These are phyloP conservation scores for roundworm (Caenorhabditis elegans) DNA, from an alignment of 1,140 invertebrate species.

Conservation along the genomic window WBcel235 BX284606.5:6710501-6711000, in stretches of 20 bases:
- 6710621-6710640: no score
- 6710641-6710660: no score
- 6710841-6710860: no score
- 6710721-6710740: slow-evolving; percentile 80
- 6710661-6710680: slow-evolving; percentile 78
- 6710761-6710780: slow-evolving; percentile 85
- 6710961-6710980: slow-evolving; percentile 68
- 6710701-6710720: slow-evolving; percentile 92
- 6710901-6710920: slow-evolving; percentile 70
- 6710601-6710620: no score
- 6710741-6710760: slow-evolving; percentile 92
- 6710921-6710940: slow-evolving; percentile 98
- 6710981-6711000: slow-evolving; percentile 56
- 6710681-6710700: slow-evolving; percentile 92
- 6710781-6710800: slow-evolving; percentile 83
- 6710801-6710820: slow-evolving; percentile 73
- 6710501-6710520: no score
- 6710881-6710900: background rate
- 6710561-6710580: no score
- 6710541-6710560: no score
- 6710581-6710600: no score
- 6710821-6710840: background rate
- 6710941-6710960: slow-evolving; percentile 97
- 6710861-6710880: no score
- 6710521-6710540: no score